Percentiles rank a stretch among this genome's conserved stretches.
Evolutionary conservation across 2,797 vertebrate species (phyloP).

Genomic region (Uromys caudimaculatus): DNA sequence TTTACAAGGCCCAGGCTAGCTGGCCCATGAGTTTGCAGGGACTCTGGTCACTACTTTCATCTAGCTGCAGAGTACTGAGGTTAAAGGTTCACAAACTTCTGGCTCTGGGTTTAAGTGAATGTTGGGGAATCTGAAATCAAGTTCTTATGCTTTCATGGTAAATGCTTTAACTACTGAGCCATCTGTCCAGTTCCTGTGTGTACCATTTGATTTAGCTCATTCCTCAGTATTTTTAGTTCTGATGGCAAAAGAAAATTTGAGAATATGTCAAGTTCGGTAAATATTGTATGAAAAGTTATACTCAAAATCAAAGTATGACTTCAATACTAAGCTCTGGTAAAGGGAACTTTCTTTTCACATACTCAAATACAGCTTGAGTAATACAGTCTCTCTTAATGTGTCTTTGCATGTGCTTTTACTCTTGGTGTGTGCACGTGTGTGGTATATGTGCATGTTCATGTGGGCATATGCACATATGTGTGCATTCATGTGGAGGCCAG

Average conservation of each 20-base stretch:
- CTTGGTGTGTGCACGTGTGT: not conserved
- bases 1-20: not conserved
- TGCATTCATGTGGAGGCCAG: not conserved
- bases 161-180: not conserved
- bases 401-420: not conserved
- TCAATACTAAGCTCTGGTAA: not conserved
- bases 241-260: constrained; percentile 28
- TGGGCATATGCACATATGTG: not conserved
- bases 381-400: not conserved
- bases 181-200: not conserved
- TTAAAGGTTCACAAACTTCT: not conserved
- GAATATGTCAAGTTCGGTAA: not conserved
- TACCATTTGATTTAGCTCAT: not conserved
- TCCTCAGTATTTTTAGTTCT: not conserved
- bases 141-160: not conserved
- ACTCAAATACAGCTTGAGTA: not conserved
- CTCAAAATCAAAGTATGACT: constrained; percentile 5
- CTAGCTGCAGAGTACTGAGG: too few species aligned
- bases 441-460: not conserved
- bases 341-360: not conserved
- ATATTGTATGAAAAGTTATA: not conserved
- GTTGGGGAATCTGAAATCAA: not conserved
- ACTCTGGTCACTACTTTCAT: not conserved
- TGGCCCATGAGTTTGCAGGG: not conserved
- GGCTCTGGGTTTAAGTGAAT: not conserved